Evolutionary conservation across 92 coral and sea anemone species (phyloP), one percentile per base, ranked within the genome.

Genomic region (Paragorgia papillata): DNA sequence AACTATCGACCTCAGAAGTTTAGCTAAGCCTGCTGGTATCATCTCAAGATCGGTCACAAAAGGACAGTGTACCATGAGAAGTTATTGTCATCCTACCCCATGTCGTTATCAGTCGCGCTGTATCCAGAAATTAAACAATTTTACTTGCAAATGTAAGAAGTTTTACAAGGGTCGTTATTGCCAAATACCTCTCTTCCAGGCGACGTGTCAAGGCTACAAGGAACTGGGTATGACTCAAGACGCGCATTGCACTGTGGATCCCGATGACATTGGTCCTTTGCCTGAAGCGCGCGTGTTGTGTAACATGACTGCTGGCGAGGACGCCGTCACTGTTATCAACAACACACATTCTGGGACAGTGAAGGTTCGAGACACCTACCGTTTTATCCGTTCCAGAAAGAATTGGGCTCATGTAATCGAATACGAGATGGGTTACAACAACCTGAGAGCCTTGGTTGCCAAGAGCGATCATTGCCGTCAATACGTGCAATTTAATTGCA

Each of bases 191-290:
- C 88, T 88, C 57, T 89, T 83, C 85, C 92, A 90, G 12, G 80
- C 97, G 26, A 88, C 97, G 34, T 93, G 97, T 66, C 85, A 85
- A 57, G 88, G 84, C 68, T 93, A 93, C 88, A 90, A 86, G 81
- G 86, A 78, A 14, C 83, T 93, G 27, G 97, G 97, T 2, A 82
- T 93, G 77, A 69, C 67, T 3, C 80, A 88, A 73, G 93, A 93
- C 68, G 86, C 97, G 28, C 88, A 88, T 76, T 93, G 97, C 34
- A 84, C 82, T 41, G 87, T 93, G 53, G 97, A 93, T 53, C 86
- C 97, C 0, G 97, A 93, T 64, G 87, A 90, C 2, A 69, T 67
- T 9, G 97, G 97, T 1, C 92, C 97, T 10, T 66, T 88, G 43
- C 75, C 71, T 21, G 79, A 83, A 53, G 75, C 84, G 48, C 88